Evolutionary conservation across 37 sponge, comb jelly and placozoan genomes (phyloP).

Genomic region (Aphrocallistes beatrix): DNA sequence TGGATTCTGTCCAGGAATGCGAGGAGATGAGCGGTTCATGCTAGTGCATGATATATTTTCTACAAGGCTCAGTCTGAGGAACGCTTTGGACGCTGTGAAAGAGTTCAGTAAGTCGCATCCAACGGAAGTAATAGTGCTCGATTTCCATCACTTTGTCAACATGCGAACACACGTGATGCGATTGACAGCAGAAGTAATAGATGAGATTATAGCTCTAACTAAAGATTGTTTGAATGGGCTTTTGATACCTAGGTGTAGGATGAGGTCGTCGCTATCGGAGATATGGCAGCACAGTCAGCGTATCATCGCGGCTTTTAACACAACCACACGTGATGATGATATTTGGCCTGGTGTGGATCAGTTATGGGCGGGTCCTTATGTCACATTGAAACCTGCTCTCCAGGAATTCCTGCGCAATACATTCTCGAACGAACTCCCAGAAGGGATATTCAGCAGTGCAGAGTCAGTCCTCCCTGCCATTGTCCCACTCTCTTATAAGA

Average conservation of each 20-base stretch:
- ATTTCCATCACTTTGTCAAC: slow-evolving; percentile 6
- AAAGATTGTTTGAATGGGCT: neutral
- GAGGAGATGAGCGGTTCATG: neutral
- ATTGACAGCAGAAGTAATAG: neutral
- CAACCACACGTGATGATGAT: neutral
- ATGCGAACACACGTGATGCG: neutral
- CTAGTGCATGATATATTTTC: neutral
- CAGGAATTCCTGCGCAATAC: neutral
- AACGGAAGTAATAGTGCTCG: neutral
- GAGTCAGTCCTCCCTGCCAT: neutral
- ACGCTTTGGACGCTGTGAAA: neutral
- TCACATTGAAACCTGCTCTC: neutral
- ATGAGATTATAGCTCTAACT: neutral
- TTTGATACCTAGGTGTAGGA: neutral
- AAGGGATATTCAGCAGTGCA: neutral
- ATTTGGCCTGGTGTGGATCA: neutral
- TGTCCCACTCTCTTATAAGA: neutral
- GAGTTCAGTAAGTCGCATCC: neutral
- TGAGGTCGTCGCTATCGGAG: neutral
- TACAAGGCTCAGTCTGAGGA: neutral
- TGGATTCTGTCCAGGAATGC: neutral
- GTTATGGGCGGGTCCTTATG: neutral
- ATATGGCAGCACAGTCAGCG: neutral
- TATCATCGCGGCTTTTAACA: slow-evolving; percentile 12
- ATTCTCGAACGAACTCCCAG: neutral